Conservation (phyloP, 2,888 invertebrate genomes). For the Ditula angustiorana region DNA sequence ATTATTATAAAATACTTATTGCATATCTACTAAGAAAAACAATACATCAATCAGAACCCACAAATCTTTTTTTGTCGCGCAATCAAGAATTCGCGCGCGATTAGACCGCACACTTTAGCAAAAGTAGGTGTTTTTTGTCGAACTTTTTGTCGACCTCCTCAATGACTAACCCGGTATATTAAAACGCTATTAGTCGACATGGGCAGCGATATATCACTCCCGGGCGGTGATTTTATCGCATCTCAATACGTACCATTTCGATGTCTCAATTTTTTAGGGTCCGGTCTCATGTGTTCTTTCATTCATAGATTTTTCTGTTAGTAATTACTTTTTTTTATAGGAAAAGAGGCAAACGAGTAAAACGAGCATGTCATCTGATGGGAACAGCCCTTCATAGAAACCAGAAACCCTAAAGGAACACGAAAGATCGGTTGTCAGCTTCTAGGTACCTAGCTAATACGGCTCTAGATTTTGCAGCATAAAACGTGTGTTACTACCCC, state of each 20-base stretch:
- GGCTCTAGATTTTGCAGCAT: no score
- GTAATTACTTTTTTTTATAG: no score
- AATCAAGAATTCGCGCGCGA: constrained; percentile 27
- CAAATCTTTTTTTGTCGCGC: constrained; percentile 28
- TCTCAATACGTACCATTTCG: constrained; percentile 77
- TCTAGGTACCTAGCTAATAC: no score
- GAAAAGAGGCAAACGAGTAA: no score
- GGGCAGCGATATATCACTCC: constrained; percentile 77
- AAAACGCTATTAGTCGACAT: constrained; percentile 82
- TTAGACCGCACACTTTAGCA: constrained; percentile 26
- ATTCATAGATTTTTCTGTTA: constrained; percentile 19
- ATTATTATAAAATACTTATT: no score
- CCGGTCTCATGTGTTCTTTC: constrained; percentile 11
- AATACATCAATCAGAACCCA: constrained; percentile 19
- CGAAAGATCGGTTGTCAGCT: no score
- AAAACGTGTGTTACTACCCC: no score
- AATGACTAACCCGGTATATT: constrained; percentile 79
- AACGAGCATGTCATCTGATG: no score
- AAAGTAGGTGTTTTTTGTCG: constrained; percentile 29
- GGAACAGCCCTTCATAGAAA: no score
- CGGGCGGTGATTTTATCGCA: constrained; percentile 77
- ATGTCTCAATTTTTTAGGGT: constrained; percentile 69
- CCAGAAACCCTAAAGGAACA: no score
- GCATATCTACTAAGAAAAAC: no score
- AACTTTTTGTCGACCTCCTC: constrained; percentile 29